Percentiles rank a stretch among this genome's conserved stretches.
Evolutionary conservation across 2,797 vertebrate species (phyloP).

Genomic region (Triplophysa yarkandensis): DNA sequence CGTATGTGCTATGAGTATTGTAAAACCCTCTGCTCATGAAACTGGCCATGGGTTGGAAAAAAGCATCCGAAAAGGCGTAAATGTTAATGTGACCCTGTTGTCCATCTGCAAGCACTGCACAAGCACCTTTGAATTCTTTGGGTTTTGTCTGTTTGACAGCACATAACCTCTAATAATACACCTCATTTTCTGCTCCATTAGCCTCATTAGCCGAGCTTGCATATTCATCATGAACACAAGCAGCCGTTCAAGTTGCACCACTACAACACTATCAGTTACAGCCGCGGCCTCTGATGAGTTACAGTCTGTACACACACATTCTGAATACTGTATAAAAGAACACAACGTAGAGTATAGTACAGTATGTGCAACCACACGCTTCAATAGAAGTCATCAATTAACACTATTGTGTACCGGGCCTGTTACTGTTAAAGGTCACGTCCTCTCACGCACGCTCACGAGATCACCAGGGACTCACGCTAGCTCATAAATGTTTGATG

Average conservation of each 20-base stretch:
- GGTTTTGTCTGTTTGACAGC: conserved; percentile 12
- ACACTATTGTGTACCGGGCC: conserved; percentile 2
- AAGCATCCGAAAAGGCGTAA: no score
- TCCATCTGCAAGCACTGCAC: background rate
- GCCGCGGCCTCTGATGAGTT: conserved; percentile 2
- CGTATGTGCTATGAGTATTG: no score
- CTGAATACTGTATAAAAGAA: background rate
- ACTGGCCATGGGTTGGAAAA: no score
- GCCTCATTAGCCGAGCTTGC: conserved; percentile 42
- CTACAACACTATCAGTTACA: conserved; percentile 42
- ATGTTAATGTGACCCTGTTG: no score
- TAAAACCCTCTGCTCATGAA: no score
- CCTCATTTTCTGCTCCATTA: conserved; percentile 29
- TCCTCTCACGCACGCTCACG: background rate
- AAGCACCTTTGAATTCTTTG: background rate
- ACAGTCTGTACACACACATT: background rate
- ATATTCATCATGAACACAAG: conserved; percentile 46
- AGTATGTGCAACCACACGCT: background rate
- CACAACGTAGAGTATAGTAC: background rate
- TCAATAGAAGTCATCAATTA: conserved; percentile 2
- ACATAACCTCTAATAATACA: conserved; percentile 36
- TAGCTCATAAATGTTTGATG: conserved; percentile 47
- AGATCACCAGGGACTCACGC: conserved; percentile 1
- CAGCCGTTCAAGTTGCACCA: conserved; percentile 19
- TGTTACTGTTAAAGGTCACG: conserved; percentile 14